phyloP scores from a whole-genome alignment of 2,888 invertebrate genomes.

The Dermolepida albohirtum region DNA sequence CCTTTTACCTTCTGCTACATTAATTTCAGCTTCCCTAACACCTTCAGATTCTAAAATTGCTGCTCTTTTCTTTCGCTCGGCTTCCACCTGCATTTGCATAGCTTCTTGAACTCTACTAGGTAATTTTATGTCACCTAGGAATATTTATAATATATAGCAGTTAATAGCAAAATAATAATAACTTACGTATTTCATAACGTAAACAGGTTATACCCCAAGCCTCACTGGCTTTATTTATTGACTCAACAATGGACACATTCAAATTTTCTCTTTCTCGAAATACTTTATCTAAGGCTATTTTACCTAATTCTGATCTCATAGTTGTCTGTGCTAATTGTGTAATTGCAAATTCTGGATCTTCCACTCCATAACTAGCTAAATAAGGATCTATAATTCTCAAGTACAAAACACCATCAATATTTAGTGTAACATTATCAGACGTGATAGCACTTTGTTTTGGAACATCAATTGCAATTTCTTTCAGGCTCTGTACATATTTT shows the following conservation, averaged over 20 bases:
- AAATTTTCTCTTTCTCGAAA: slow-evolving; percentile 96
- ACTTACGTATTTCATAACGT: slow-evolving; percentile 92
- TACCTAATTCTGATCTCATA: slow-evolving; percentile 98
- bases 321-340: slow-evolving; percentile 99
- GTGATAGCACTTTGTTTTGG: slow-evolving; percentile 99
- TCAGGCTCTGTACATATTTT: slow-evolving; percentile 97
- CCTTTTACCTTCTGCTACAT: slow-evolving; percentile 97
- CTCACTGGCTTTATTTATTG: slow-evolving; percentile 97
- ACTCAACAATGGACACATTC: slow-evolving; percentile 93
- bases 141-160: background rate
- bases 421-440: slow-evolving; percentile 95
- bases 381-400: slow-evolving; percentile 94
- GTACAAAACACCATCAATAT: slow-evolving; percentile 97
- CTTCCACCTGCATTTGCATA: slow-evolving; percentile 99
- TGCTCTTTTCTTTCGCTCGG: slow-evolving; percentile 95
- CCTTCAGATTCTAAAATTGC: slow-evolving; percentile 98
- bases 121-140: slow-evolving; percentile 85
- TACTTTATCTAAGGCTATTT: slow-evolving; percentile 95
- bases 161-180: slow-evolving; percentile 34
- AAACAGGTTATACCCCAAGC: slow-evolving; percentile 98
- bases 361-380: slow-evolving; percentile 95
- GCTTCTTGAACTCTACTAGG: slow-evolving; percentile 96
- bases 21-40: slow-evolving; percentile 90
- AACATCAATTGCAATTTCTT: slow-evolving; percentile 99
- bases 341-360: slow-evolving; percentile 99